Percentiles rank a stretch among this genome's conserved stretches.
Evolutionary conservation across 1,140 invertebrate genomes (phyloP).

Genomic region (Oscheius sp.): DNA sequence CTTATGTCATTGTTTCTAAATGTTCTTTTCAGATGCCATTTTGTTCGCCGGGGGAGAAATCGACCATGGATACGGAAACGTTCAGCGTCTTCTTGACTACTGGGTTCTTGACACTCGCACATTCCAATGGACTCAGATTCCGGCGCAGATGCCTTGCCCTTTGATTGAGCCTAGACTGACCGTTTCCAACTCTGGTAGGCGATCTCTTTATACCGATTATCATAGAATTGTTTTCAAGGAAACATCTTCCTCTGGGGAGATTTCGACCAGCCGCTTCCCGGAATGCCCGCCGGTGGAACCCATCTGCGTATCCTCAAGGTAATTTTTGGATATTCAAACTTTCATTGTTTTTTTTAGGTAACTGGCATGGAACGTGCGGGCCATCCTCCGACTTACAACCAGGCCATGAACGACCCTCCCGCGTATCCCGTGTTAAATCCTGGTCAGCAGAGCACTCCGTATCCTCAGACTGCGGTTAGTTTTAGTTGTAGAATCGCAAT

Average conservation of each 20-base stretch:
- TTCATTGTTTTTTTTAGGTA: not conserved
- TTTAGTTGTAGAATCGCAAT: not conserved
- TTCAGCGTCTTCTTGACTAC: conserved; percentile 54
- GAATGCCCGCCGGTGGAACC: conserved; percentile 56
- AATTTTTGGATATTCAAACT: conserved; percentile 30
- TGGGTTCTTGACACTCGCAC: conserved; percentile 53
- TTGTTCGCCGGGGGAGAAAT: conserved; percentile 58
- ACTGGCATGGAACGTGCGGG: conserved; percentile 20
- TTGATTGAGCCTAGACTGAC: conserved; percentile 58
- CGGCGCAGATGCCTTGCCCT: conserved; percentile 57
- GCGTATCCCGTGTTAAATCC: not conserved
- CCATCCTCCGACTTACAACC: conserved; percentile 34
- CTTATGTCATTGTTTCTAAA: not conserved
- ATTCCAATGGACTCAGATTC: conserved; percentile 56
- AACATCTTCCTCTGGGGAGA: conserved; percentile 61
- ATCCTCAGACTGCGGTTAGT: not conserved
- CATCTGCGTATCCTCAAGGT: conserved; percentile 57
- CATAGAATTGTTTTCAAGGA: conserved; percentile 41
- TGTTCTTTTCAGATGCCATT: conserved; percentile 49
- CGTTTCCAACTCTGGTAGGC: conserved; percentile 52
- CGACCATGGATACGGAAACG: conserved; percentile 54
- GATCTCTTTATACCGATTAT: conserved; percentile 12
- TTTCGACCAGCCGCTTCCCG: conserved; percentile 58
- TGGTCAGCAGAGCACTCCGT: not conserved
- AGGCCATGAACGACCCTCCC: not conserved